phyloP scores from a whole-genome alignment of 2,888 invertebrate genomes.

The Crepidodera aurea region DNA sequence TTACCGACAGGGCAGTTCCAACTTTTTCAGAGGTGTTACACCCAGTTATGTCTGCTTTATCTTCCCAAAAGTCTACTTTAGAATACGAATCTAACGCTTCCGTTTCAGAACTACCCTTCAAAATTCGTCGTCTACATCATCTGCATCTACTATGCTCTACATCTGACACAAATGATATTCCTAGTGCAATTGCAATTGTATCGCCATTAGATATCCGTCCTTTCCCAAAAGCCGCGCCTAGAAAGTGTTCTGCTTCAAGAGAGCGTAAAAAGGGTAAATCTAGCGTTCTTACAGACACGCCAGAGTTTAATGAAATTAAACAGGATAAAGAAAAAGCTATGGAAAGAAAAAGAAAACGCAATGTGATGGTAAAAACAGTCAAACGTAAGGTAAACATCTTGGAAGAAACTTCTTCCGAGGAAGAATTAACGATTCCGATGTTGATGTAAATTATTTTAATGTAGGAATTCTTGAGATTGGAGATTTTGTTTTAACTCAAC shows the following conservation, averaged over 20 bases:
- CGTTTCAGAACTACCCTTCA: not conserved
- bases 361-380: not conserved
- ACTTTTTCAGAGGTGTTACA: not conserved
- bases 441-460: not conserved
- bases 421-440: not conserved
- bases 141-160: not conserved
- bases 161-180: not conserved
- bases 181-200: not conserved
- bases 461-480: no score
- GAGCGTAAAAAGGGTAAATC: not conserved
- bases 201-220: not conserved
- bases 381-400: not conserved
- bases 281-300: not conserved
- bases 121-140: not conserved
- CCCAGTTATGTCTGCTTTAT: not conserved
- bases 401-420: conserved; percentile 7
- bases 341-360: conserved; percentile 2
- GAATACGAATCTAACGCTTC: not conserved
- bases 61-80: not conserved
- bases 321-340: not conserved
- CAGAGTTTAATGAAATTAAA: conserved; percentile 13
- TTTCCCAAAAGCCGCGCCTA: not conserved
- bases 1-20: not conserved
- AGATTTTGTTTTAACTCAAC: no score
- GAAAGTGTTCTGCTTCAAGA: not conserved